Base-by-base conservation (phyloP, 2,888 invertebrate genomes). In the Paralinhomoeus sp. region DNA sequence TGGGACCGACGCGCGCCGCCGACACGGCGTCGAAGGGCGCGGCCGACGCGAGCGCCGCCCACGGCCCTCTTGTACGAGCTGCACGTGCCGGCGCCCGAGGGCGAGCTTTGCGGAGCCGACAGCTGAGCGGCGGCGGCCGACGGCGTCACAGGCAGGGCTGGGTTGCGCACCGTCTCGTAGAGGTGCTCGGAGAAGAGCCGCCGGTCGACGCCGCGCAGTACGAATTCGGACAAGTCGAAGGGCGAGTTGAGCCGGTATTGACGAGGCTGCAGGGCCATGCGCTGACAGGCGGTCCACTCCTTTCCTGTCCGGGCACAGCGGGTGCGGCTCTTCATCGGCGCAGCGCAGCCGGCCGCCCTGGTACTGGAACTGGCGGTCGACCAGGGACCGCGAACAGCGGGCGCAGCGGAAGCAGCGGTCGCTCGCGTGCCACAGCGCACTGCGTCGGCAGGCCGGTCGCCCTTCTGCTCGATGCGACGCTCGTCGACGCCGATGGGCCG, bases 391-490 rank as follows among this genome's bases (percentile, higher is more conserved):
- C 42, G 18, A 40, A 24, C 37, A 42, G 37, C 20, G 34, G 35
- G 1, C 40, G 58, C 80, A 80, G 37, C 63, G 61, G 54, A 72
- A 72, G 49, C 71, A 72, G 23, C 57, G 48, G 20, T 61, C 62
- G 22, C 70, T 71, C 0, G 76, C 78, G 58, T 84, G 83, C 74
- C 81, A 84, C n/a, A 18, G 13, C 24, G 24, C 7, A 12, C 23
- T 31, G 23, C 37, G 21, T 2, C 27, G 22, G 2, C 41, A 24
- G 15, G 40, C 40, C n/a, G n/a, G n/a, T n/a, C n/a, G 27, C 41
- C 84, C 60, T 85, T 87, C 68, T 91, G 89, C 41, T 83, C 84
- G 84, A 93, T 91, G 71, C 91, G 89, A 41, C 73, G 89, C 66
- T 89, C 84, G 67, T 93, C 89, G 20, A 89, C 85, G 46, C 84